Conservation (phyloP, 2,113 vertebrate genomes). For the Rhabdomys dilectus region DNA sequence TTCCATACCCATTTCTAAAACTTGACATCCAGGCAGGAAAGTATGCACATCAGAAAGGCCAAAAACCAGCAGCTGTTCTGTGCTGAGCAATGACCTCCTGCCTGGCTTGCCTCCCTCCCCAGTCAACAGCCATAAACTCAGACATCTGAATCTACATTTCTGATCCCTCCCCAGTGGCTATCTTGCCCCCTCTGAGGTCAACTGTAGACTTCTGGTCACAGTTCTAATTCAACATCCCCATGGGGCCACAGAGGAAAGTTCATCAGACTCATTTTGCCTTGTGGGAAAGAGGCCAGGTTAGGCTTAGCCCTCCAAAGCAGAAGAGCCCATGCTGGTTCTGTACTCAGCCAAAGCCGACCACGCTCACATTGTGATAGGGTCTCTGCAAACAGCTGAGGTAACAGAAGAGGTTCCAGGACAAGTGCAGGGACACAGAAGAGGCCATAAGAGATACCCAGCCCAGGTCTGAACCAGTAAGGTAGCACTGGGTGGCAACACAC, state of each 20-base stretch:
- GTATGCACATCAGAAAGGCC: fast-evolving
- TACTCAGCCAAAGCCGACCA: background rate
- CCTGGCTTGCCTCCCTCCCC: no score
- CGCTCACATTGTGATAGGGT: background rate
- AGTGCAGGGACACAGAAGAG: background rate
- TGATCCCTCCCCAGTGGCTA: background rate
- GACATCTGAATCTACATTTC: background rate
- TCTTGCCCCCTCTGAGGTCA: background rate
- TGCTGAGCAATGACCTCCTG: background rate
- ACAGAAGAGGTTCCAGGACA: background rate
- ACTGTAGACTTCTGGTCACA: background rate
- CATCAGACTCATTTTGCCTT: background rate
- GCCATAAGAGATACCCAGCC: background rate
- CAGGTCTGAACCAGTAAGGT: background rate
- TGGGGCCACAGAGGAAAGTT: background rate
- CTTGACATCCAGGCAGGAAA: background rate
- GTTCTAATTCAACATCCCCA: background rate
- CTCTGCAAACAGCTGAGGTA: background rate
- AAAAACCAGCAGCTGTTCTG: background rate
- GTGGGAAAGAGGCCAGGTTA: background rate
- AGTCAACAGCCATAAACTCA: background rate
- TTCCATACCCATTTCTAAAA: background rate
- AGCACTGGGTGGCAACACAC: background rate
- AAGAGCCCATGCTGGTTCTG: background rate
- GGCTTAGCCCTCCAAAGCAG: background rate